phyloP scores from a whole-genome alignment of 2,888 invertebrate species.

The Stictocephala bisonia region DNA sequence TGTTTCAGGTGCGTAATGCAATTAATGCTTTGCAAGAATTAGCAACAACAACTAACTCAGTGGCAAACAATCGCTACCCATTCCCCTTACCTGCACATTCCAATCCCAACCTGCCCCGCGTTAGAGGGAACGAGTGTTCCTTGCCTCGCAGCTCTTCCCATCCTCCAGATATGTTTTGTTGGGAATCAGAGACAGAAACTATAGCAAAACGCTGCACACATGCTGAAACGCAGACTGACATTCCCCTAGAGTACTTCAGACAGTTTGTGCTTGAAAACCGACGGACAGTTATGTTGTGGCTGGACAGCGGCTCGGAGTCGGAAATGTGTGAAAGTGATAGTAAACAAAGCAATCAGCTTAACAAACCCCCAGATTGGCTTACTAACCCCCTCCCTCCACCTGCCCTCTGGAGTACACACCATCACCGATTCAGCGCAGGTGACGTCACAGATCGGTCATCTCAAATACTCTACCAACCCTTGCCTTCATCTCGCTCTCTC shows the following conservation, averaged over 20 bases:
- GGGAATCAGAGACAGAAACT: slow-evolving; percentile 69
- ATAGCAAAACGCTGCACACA: slow-evolving; percentile 10
- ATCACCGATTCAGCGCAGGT: slow-evolving; percentile 76
- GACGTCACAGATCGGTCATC: slow-evolving; percentile 73
- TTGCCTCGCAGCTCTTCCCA: slow-evolving; percentile 84
- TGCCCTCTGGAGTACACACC: slow-evolving; percentile 61
- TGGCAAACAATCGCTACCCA: slow-evolving; percentile 66
- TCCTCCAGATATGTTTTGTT: slow-evolving; percentile 86
- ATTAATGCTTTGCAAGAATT: slow-evolving; percentile 87
- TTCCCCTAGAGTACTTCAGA: slow-evolving; percentile 44
- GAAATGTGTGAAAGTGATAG: neutral
- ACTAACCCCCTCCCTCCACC: slow-evolving; percentile 55
- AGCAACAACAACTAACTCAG: slow-evolving; percentile 70
- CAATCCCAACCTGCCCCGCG: slow-evolving; percentile 78
- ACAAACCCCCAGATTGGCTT: slow-evolving; percentile 45
- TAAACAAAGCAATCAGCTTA: slow-evolving; percentile 11
- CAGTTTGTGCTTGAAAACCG: slow-evolving; percentile 78
- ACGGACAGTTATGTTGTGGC: slow-evolving; percentile 75
- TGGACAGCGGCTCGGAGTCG: slow-evolving; percentile 75
- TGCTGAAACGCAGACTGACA: slow-evolving; percentile 44
- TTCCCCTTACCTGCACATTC: slow-evolving; percentile 74
- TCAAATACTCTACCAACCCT: slow-evolving; percentile 66
- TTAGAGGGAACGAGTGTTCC: slow-evolving; percentile 60
- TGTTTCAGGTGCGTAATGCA: slow-evolving; percentile 77
- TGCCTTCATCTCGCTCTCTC: slow-evolving; percentile 75